phyloP scores from a whole-genome alignment of 2,888 invertebrate species.

The Eulithis prunata region DNA sequence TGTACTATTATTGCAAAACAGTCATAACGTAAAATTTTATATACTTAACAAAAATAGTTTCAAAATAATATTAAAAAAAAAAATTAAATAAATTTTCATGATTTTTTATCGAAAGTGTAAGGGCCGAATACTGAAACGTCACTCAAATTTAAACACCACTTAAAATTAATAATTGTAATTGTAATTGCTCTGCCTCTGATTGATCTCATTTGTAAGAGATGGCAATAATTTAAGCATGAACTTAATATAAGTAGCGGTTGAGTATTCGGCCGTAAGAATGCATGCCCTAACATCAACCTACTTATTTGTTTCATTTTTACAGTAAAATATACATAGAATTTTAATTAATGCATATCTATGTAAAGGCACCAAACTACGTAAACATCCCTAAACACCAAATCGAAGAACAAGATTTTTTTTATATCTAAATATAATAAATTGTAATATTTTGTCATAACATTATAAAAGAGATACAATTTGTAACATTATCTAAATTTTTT shows the following conservation, averaged over 20 bases:
- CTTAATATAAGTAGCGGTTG: no score
- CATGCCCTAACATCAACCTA: no score
- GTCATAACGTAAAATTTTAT: neutral
- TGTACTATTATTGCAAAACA: no score
- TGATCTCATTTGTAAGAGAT: no score
- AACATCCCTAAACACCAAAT: neutral
- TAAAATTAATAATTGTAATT: no score
- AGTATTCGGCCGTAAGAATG: no score
- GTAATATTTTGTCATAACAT: constrained; percentile 32
- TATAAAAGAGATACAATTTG: constrained; percentile 20
- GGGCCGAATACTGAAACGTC: no score
- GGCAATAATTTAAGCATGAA: no score
- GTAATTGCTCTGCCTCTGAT: no score
- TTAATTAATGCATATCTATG: neutral
- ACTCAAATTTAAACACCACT: no score
- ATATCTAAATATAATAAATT: constrained; percentile 9
- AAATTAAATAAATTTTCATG: neutral
- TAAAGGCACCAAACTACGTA: constrained; percentile 7
- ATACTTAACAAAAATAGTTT: neutral
- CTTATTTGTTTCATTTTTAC: no score
- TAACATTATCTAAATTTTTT: constrained; percentile 35
- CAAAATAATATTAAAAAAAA: neutral
- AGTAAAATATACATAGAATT: no score
- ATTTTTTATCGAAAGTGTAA: neutral
- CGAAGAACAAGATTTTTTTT: constrained; percentile 13